These are phyloP conservation scores for Aplodontia rufa DNA, from an alignment of 2,113 vertebrate species.

Conservation along the genomic window DNA sequence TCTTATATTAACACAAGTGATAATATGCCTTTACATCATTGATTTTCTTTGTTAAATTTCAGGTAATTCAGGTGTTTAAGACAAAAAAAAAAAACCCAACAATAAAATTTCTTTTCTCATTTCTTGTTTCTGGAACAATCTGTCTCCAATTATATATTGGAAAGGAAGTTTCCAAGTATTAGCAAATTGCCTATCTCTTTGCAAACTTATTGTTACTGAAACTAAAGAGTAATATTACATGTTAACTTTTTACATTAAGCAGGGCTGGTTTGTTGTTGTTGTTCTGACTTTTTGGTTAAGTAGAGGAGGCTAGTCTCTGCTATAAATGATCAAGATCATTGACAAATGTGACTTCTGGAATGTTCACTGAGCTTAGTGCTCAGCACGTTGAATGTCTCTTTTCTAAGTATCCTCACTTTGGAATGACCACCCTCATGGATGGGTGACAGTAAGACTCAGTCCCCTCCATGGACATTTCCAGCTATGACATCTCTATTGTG, in stretches of 20 bases:
- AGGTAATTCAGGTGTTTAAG: not conserved
- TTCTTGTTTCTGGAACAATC: not conserved
- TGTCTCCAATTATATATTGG: not conserved
- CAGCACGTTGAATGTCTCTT: not conserved
- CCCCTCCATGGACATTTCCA: not conserved
- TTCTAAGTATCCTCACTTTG: not conserved
- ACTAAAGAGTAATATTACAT: not conserved
- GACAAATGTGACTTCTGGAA: rapidly evolving
- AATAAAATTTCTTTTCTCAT: not conserved
- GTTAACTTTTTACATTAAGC: not conserved
- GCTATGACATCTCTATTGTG: not conserved
- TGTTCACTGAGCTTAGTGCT: not conserved
- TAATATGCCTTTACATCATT: not conserved
- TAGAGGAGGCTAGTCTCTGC: not conserved
- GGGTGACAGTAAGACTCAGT: rapidly evolving
- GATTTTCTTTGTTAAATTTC: not conserved
- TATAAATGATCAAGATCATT: not conserved
- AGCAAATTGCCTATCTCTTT: not conserved
- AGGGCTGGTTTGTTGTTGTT: not conserved
- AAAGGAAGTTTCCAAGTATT: not conserved
- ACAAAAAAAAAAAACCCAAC: not conserved
- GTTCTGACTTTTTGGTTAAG: no score
- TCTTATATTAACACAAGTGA: not conserved
- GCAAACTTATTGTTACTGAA: not conserved
- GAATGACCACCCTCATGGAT: not conserved